Conservation (phyloP, 2,113 vertebrate genomes). For the Puffinus mauretanicus region DNA sequence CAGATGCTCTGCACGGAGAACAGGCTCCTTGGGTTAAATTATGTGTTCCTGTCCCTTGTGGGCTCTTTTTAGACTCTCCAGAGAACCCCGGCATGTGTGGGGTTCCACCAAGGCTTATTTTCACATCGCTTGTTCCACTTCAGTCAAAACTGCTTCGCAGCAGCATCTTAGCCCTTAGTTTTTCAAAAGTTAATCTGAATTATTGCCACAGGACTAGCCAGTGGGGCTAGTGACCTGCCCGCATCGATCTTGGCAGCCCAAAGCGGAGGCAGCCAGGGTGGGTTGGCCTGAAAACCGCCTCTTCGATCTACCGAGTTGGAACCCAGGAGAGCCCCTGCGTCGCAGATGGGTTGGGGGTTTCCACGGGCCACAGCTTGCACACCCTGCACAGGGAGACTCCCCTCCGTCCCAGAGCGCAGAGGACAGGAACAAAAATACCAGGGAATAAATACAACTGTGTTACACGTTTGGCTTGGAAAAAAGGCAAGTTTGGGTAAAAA, state of each 20-base stretch:
- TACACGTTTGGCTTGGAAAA: neutral
- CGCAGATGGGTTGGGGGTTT: neutral
- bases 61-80: neutral
- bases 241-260: accelerated
- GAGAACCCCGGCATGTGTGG: neutral
- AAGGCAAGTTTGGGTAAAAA: neutral
- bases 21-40: neutral
- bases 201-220: neutral
- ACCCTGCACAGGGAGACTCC: neutral
- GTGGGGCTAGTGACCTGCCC: too few species aligned
- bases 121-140: neutral
- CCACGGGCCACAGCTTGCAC: neutral
- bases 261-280: neutral
- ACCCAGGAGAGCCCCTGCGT: neutral
- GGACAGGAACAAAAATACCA: neutral
- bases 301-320: neutral
- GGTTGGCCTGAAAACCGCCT: neutral
- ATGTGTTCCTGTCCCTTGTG: neutral
- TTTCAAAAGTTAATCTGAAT: neutral
- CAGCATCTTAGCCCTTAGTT: neutral
- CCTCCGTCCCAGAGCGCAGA: neutral
- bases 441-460: neutral
- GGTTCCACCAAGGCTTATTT: neutral
- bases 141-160: neutral
- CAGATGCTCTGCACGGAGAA: neutral